phyloP scores from a whole-genome alignment of 2,888 invertebrate species.

The Drosophila testacea region DNA sequence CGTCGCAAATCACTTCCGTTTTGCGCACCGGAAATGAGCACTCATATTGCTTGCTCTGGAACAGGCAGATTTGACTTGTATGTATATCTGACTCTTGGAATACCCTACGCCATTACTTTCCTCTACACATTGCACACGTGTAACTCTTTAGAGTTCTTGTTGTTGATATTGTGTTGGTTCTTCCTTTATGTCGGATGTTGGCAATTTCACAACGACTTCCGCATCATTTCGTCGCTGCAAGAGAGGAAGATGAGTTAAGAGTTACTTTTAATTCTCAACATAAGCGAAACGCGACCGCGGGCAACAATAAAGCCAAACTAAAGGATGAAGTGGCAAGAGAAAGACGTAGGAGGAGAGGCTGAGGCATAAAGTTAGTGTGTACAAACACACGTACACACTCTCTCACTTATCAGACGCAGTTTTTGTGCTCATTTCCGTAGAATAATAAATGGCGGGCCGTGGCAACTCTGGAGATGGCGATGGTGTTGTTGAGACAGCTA shows the following conservation, averaged over 20 bases:
- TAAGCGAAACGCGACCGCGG: conserved; percentile 57
- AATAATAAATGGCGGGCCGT: conserved; percentile 60
- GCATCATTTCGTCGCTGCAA: conserved; percentile 23
- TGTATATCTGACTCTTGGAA: conserved; percentile 19
- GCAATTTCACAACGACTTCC: conserved; percentile 72
- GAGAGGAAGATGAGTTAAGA: conserved; percentile 59
- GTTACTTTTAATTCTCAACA: conserved; percentile 72
- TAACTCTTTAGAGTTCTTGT: conserved; percentile 31
- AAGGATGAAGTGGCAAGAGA: neutral
- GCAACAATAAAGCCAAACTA: conserved; percentile 55
- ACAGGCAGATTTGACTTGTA: neutral
- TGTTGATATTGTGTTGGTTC: conserved; percentile 42
- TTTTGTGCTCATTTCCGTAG: conserved; percentile 66
- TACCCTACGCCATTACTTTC: neutral
- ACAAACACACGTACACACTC: conserved; percentile 4
- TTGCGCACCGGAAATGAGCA: conserved; percentile 62
- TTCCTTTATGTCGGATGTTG: conserved; percentile 64
- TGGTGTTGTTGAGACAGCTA: conserved; percentile 26
- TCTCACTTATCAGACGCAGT: conserved; percentile 23
- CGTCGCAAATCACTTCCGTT: conserved; percentile 60
- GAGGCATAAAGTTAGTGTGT: neutral
- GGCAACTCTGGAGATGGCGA: conserved; percentile 24
- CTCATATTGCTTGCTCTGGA: conserved; percentile 60
- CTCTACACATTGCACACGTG: neutral
- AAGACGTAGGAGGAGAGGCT: neutral